Conservation (phyloP, 2,797 vertebrate species). For the Zonotrichia albicollis region DNA sequence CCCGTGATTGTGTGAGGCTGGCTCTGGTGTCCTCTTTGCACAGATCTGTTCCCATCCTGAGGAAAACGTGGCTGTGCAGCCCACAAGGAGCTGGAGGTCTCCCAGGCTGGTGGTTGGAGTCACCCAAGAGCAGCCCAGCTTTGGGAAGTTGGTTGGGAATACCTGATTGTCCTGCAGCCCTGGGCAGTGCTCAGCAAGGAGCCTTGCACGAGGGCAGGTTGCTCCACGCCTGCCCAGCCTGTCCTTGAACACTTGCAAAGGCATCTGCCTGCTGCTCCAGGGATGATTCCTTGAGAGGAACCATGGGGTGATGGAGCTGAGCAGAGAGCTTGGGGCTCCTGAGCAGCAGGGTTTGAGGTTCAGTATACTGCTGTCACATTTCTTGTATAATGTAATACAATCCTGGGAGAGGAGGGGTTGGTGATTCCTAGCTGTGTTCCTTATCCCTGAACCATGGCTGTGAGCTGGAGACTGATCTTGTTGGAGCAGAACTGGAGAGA, state of each 20-base stretch:
- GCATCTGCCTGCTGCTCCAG: background rate
- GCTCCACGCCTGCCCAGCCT: background rate
- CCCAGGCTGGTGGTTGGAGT: too few species aligned
- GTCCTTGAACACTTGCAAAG: too few species aligned
- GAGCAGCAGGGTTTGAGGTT: background rate
- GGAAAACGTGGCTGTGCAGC: rapidly evolving
- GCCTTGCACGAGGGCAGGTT: rapidly evolving
- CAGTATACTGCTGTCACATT: rapidly evolving
- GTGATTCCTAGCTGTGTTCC: background rate
- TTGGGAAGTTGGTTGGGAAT: background rate
- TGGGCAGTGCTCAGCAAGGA: background rate
- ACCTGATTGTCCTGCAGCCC: background rate
- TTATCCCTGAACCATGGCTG: background rate
- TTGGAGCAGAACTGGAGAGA: background rate
- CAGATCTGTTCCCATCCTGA: background rate
- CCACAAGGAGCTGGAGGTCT: background rate
- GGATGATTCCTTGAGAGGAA: background rate
- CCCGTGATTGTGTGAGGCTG: too few species aligned
- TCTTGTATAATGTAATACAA: background rate
- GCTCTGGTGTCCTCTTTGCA: background rate
- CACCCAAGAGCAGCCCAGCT: background rate
- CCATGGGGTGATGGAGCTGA: background rate
- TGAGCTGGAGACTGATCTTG: background rate
- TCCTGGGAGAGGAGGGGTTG: background rate
- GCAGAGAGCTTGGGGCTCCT: background rate